Base-by-base conservation (phyloP, 2,113 vertebrate genomes). In the Rissa tridactyla region DNA sequence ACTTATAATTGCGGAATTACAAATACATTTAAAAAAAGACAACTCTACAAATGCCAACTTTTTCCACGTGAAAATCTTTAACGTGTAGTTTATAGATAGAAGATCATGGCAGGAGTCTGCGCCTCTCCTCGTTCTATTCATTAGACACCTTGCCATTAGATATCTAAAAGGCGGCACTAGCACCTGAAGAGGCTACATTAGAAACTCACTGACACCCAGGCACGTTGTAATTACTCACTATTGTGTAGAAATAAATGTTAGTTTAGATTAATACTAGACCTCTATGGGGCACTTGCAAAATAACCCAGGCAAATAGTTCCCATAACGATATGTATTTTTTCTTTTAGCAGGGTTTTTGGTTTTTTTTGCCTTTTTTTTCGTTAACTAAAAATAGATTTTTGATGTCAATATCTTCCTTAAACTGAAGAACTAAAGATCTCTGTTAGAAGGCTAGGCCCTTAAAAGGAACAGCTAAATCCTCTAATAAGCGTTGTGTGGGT, bases 331-430 rank as follows among this genome's bases (percentile, higher is more conserved):
- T 27, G 1, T 49, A 2, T 34, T n/a, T 77, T 86, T 62, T 32
- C n/a, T 47, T 84, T 69, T 76, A 44, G 38, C 38, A 5, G 6
- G 15, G 15, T 42, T 42, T 42, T 42, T 9, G 38, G 38, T 46
- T 77, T 70, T 52, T 42, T 42, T 34, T 8, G 6, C 3, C 6
- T 6, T 13, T 20, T 38, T 68, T 58, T 38, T 4, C 14, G 2
- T 38, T 27, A n/a, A 15, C 44, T 82, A 83, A 70, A 89, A 88
- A 54, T 86, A 90, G 71, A 38, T 94, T 91, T 91, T 84, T 40
- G 3, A 23, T 93, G 66, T 46, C 62, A 66, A 4, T 69, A 26
- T 73, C n/a, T 84, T 81, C 38, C 66, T 75, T 40, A 46, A 47
- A 11, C 60, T 49, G 69, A 82, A 60, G 23, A 65, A 30, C 57